A percentile compares a stretch with the other conserved stretches of the same genome.
These are phyloP conservation scores for Cephus nigrinus DNA, from an alignment of 2,888 invertebrate genomes.

Conservation along the genomic window DNA sequence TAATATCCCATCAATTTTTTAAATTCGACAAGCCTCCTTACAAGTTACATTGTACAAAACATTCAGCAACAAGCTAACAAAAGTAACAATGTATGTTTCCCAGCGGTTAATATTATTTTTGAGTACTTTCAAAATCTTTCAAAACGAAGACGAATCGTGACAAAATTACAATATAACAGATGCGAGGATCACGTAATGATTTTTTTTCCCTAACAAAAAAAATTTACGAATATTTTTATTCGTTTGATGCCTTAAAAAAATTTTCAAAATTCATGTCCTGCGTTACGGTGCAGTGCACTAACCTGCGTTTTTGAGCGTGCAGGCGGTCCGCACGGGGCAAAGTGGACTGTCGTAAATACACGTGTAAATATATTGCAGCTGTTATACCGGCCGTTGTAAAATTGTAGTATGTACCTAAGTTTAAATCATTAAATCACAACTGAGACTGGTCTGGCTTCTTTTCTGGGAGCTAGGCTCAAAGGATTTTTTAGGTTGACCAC, in stretches of 20 bases:
- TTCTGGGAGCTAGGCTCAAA: background rate
- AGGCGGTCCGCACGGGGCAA: conserved; percentile 35
- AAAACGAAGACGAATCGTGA: background rate
- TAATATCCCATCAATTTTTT: background rate
- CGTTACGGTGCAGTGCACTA: background rate
- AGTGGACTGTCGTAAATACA: conserved; percentile 58
- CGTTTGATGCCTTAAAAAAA: background rate
- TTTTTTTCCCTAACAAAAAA: background rate
- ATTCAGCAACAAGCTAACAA: background rate
- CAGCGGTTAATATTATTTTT: background rate
- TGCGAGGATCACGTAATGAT: background rate
- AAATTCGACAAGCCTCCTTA: background rate
- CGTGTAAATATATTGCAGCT: conserved; percentile 62
- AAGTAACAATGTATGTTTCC: background rate
- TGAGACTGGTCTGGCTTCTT: conserved; percentile 5
- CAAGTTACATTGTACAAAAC: background rate
- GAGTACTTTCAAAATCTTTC: background rate
- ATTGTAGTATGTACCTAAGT: conserved; percentile 40
- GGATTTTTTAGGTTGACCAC: background rate
- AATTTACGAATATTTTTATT: background rate
- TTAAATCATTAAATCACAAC: conserved; percentile 52
- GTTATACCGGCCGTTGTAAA: conserved; percentile 54
- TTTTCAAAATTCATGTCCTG: background rate
- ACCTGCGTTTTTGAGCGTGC: conserved; percentile 7
- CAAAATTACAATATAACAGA: background rate